These are phyloP conservation scores for Cordilura impudica DNA, from an alignment of 2,888 invertebrate genomes.

Conservation along the genomic window DNA sequence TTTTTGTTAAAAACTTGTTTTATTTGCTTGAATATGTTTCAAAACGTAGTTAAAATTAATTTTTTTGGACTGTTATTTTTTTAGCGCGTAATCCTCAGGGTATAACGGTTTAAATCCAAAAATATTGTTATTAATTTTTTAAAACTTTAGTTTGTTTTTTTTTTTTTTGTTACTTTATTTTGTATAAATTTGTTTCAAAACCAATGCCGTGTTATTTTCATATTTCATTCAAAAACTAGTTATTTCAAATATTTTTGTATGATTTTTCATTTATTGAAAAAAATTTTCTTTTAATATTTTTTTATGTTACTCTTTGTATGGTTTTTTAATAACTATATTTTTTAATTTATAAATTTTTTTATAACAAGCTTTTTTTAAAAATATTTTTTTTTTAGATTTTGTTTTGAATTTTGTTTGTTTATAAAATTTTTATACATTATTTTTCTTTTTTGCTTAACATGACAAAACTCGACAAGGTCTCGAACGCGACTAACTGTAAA, in stretches of 20 bases:
- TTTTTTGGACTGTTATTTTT: slow-evolving; percentile 36
- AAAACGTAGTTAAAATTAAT: slow-evolving; percentile 53
- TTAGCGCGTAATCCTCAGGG: slow-evolving; percentile 58
- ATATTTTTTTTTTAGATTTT: slow-evolving; percentile 33
- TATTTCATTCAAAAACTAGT: slow-evolving; percentile 25
- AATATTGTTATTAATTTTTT: slow-evolving; percentile 45
- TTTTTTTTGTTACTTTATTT: slow-evolving; percentile 25
- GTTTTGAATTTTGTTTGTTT: slow-evolving; percentile 51
- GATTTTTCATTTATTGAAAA: slow-evolving; percentile 12
- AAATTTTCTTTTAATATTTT: slow-evolving; percentile 17
- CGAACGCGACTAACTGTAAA: slow-evolving; percentile 79
- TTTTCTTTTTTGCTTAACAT: slow-evolving; percentile 69
- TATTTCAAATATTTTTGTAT: neutral
- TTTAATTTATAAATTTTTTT: slow-evolving; percentile 47
- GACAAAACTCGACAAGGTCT: slow-evolving; percentile 79
- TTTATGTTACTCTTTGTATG: slow-evolving; percentile 12
- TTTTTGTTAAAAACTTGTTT: slow-evolving; percentile 20
- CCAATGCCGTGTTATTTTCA: slow-evolving; percentile 47
- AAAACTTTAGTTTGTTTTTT: slow-evolving; percentile 43
- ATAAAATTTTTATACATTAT: slow-evolving; percentile 11
- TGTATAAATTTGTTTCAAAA: slow-evolving; percentile 38
- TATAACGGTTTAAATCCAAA: slow-evolving; percentile 60
- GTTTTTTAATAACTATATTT: slow-evolving; percentile 45
- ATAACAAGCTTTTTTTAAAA: slow-evolving; percentile 61
- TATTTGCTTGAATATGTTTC: neutral